Base-by-base conservation (phyloP, 2,113 vertebrate species). In the Alces alces region DNA sequence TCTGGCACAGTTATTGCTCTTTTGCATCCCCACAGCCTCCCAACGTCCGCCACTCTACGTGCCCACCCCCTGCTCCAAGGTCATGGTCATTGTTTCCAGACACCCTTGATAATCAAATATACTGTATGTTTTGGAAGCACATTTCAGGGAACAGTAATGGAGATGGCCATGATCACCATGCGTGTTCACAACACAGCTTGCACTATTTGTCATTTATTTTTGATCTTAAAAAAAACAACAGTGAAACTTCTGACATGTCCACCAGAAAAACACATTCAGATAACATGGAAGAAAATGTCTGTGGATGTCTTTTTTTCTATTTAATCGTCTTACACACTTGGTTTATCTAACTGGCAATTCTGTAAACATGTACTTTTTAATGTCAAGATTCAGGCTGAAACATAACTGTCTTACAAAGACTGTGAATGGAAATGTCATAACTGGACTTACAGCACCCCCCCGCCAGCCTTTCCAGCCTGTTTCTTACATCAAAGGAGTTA, bases 291-390 rank as follows among this genome's bases (percentile, higher is more conserved):
- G 88, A 89, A 97, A 95, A 97, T 30, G 45, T 19, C 57, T 58
- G 89, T 50, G 94, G 83, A 50, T 78, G 36, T 45, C 66, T 96
- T 85, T 96, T 96, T 92, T 95, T 96, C 95, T 94, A 93, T 89
- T 97, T 96, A 97, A 97, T 93, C 57, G 30, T 93, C 93, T 96
- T 96, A 98, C 91, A 92, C 58, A 39, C 76, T 95, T 97, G 54
- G 6, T 96, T 97, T 97, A 60, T 92, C 98, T 96, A 96, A 91
- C 94, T 96, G 93, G 97, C 94, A 90, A 80, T 27, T 97, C 95
- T 98, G 96, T 98, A 98, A 98, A 98, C 96, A 86, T 97, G 39
- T 85, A 98, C 95, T 97, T 97, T 98, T 98, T 95, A 98, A 98
- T 96, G 94, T 98, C 98, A 94, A 87, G 98, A 97, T 98, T 98